Evolutionary conservation across 2,113 vertebrate genomes (phyloP), one percentile per base, ranked within the genome.

Genomic region (Cacatua alba): DNA sequence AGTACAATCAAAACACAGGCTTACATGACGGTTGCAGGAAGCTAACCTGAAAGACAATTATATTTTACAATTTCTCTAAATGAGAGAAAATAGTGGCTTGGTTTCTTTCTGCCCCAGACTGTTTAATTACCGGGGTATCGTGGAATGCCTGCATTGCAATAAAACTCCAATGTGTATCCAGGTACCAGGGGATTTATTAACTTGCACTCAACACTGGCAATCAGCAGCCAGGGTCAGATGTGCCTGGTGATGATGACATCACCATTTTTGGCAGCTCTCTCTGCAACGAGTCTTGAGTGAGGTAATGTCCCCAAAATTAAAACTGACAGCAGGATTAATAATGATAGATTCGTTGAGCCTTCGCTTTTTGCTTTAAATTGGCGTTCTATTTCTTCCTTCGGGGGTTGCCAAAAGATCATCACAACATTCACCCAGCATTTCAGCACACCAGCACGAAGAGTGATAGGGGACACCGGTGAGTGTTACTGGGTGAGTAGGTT

Each of bases 301-400:
- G 98, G 98, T 98, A 98, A 98, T 98, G 98, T 97, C 97, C 98
- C 97, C 97, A 96, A 97, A 98, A 98, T 98, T 97, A 98, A 98
- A 98, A 97, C 97, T 98, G 98, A 98, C 98, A 98, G 97, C 92
- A 96, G 97, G 97, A 98, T 98, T 98, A 98, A 98, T 97, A 97
- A 98, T 97, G 98, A 98, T 97, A 97, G 97, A 98, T 98, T 97
- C 97, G 72, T 96, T 93, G 96, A 95, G 97, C 96, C 95, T 97
- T 97, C 96, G 96, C 97, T 98, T 97, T 96, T 82, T 95, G 82
- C 94, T 98, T 97, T 95, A 95, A 96, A 96, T 96, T 91, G 97
- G 97, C 95, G 94, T 96, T 97, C 96, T 97, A 87, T 98, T 98
- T 97, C 97, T 97, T 96, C 96, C 90, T 70, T 94, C 4, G 18